Percentiles rank a stretch among this genome's conserved stretches.
Evolutionary conservation across 2,797 vertebrate genomes (phyloP).

Genomic region (Pangasius macronema): DNA sequence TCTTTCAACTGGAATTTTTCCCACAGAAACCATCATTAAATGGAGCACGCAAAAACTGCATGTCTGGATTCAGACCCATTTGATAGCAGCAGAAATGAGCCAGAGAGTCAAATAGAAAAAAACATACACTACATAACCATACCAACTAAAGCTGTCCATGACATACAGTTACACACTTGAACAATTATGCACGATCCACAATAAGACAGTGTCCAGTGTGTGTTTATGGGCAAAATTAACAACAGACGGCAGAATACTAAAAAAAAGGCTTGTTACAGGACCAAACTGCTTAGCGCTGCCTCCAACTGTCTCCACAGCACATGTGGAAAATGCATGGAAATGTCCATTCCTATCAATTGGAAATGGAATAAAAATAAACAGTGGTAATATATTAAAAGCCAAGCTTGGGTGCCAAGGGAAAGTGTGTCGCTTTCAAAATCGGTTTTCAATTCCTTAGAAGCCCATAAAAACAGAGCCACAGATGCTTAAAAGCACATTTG

Average conservation of each 20-base stretch:
- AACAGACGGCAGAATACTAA: conserved; percentile 66
- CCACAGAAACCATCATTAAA: conserved; percentile 36
- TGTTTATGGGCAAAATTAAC: conserved; percentile 70
- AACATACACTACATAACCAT: conserved; percentile 35
- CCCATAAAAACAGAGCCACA: conserved; percentile 1
- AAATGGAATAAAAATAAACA: conserved; percentile 28
- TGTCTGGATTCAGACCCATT: conserved; percentile 49
- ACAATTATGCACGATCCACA: conserved; percentile 71
- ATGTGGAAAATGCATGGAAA: conserved; percentile 57
- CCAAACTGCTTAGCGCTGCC: conserved; percentile 52
- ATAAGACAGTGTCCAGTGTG: conserved; percentile 69
- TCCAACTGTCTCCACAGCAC: conserved; percentile 53
- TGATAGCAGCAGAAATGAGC: conserved; percentile 42
- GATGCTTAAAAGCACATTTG: conserved; percentile 11
- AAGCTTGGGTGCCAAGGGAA: neutral
- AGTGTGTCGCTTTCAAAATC: conserved; percentile 16
- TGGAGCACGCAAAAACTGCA: conserved; percentile 9
- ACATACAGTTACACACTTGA: conserved; percentile 67
- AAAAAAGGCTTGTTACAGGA: conserved; percentile 55
- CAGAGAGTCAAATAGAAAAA: conserved; percentile 25
- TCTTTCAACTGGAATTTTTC: neutral
- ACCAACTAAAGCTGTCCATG: conserved; percentile 60
- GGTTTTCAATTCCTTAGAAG: neutral
- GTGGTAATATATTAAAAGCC: neutral
- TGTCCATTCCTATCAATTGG: conserved; percentile 14